These are phyloP conservation scores for Drosophila eugracilis DNA, from an alignment of 1,140 invertebrate species.

Conservation along the genomic window DNA sequence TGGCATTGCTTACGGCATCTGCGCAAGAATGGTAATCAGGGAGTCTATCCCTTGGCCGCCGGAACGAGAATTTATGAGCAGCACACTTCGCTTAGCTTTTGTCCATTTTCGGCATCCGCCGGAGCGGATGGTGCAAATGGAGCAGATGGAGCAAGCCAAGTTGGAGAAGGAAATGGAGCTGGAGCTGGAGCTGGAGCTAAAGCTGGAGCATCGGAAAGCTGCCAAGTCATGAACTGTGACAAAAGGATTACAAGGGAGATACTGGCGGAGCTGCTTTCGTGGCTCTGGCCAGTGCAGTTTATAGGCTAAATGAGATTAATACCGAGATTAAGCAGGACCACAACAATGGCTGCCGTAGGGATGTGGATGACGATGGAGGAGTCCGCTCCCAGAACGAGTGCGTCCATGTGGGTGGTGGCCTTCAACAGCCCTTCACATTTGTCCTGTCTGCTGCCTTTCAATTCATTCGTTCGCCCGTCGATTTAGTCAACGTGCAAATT, in stretches of 20 bases:
- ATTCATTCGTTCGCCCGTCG: constrained; percentile 48
- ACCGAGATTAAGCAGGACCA: constrained; percentile 59
- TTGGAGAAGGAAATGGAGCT: neutral
- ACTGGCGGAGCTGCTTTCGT: constrained; percentile 30
- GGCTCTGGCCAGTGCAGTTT: constrained; percentile 49
- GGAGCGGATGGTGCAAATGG: neutral
- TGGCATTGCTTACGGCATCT: neutral
- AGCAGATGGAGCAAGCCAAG: constrained; percentile 20
- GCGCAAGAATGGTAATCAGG: neutral
- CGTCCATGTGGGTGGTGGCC: neutral
- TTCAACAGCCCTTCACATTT: neutral
- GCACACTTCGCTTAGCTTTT: constrained; percentile 24
- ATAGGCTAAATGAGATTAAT: constrained; percentile 76
- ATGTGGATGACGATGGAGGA: constrained; percentile 1
- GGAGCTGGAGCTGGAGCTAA: neutral
- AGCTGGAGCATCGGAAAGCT: constrained; percentile 29
- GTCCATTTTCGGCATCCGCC: constrained; percentile 14
- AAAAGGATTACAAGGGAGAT: constrained; percentile 76
- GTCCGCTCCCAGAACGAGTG: neutral
- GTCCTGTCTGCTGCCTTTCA: constrained; percentile 36
- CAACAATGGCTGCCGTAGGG: constrained; percentile 24
- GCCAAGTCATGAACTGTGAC: constrained; percentile 73
- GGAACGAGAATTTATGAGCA: constrained; percentile 66
- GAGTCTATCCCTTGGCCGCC: neutral
- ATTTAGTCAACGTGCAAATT: constrained; percentile 66